phyloP scores from a whole-genome alignment of 2,797 vertebrate genomes.

The Carapus acus region DNA sequence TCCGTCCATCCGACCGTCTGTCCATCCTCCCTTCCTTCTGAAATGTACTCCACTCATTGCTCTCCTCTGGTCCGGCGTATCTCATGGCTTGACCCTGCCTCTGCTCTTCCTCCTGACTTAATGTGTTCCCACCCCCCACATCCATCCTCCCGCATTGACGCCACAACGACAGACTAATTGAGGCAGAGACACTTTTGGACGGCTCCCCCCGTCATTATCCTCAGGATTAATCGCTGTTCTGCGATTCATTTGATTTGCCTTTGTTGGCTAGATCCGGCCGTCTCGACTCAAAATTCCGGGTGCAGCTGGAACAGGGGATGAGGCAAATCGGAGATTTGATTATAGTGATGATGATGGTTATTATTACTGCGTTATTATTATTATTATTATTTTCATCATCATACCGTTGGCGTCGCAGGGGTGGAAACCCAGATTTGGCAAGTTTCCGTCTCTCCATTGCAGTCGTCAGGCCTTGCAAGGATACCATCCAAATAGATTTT shows the following conservation, averaged over 20 bases:
- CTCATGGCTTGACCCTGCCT: constrained; percentile 21
- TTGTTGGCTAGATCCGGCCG: constrained; percentile 58
- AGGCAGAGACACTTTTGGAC: constrained; percentile 57
- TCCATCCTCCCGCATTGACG: constrained; percentile 47
- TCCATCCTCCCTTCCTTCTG: constrained; percentile 5
- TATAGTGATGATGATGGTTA: too few relatives aligned
- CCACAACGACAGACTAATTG: constrained; percentile 58
- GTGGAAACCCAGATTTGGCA: constrained; percentile 43
- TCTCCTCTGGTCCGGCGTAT: too few relatives aligned
- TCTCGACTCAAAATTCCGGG: constrained; percentile 38
- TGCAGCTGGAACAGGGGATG: constrained; percentile 45
- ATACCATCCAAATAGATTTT: constrained; percentile 32
- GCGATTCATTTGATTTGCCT: constrained; percentile 58
- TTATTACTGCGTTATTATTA: too few relatives aligned
- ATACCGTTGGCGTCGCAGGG: constrained; percentile 46
- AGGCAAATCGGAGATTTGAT: constrained; percentile 50
- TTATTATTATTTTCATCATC: constrained; percentile 38
- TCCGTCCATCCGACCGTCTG: constrained; percentile 24
- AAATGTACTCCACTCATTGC: too few relatives aligned
- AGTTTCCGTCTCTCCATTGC: too few relatives aligned
- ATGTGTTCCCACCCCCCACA: constrained; percentile 57
- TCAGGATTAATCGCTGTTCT: constrained; percentile 60
- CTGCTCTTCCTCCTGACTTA: constrained; percentile 38
- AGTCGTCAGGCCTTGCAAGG: constrained; percentile 24
- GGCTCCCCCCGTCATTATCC: constrained; percentile 59